Base-by-base conservation (phyloP, 1,140 invertebrate genomes). In the Ostrea edulis region DNA sequence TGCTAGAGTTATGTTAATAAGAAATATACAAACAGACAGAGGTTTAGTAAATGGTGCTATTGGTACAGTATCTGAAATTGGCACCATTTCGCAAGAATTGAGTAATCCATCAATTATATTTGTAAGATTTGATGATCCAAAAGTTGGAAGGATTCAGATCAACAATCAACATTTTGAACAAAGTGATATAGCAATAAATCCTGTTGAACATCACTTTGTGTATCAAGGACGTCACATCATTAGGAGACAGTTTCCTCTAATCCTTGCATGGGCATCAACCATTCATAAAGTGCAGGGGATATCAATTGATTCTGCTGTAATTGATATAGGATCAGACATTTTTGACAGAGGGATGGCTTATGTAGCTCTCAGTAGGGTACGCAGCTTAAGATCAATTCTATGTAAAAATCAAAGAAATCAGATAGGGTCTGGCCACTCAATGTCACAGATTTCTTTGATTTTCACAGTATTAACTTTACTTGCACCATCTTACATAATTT, bases 251-350 rank as follows among this genome's bases (percentile, higher is more conserved):
- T 91, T 90, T 86, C 89, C 90, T 9, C 77, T 90, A 25, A 86
- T 58, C 20, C 55, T 89, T 53, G 84, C 68, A 20, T 89, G 88
- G 86, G 86, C 90, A n/a, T 81, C 71, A 54, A 90, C 90, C 52
- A 88, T 90, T 71, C 87, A 90, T 87, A 90, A 90, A 86, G 82
- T 90, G 17, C 89, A 90, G 89, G 89, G 89, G 2, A 81, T 86
- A 53, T 89, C 88, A 29, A 62, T 90, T 65, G 35, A 88, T 65
- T 65, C 51, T 35, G 77, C 82, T 55, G 71, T 51, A 14, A 29
- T 88, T 81, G 89, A 88, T 85, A 20, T 90, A 14, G 89, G 87
- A 35, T 8, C 14, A 22, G 68, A 62, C 62, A 58, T 88, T 14
- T 90, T 90, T 90, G 86, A 87, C 71, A 82, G 85, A 29, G 90